Evolutionary conservation across 2,888 invertebrate species (phyloP), one percentile per base, ranked within the genome.

Genomic region (Molorchus minor): DNA sequence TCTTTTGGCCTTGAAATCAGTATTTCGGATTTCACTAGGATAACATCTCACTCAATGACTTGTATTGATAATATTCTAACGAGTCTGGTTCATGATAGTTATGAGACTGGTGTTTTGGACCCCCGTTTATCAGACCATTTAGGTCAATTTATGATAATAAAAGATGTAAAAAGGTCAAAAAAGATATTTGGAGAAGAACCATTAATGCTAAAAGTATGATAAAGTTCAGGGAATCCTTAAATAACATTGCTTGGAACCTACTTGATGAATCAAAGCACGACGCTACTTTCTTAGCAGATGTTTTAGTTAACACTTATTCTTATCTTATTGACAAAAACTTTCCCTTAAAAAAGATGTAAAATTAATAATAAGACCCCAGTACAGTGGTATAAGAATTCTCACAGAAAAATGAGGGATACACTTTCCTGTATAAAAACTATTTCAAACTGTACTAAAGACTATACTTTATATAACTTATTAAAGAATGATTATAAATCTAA

Each of bases 21-120:
- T n/a, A 20, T 21, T 17, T 20, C 25, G 2, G 25, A 44, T 15
- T 44, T 13, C 10, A 21, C 20, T 20, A 17, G 45, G 20, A 20
- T 44, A 2, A 20, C 45, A 3, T 21, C 45, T 2, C 4, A 21
- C 10, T 20, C 45, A 21, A 13, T 15, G 2, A 44, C 13, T 13
- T 44, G 45, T 20, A 44, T 44, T 44, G 45, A 44, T 7, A 44
- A 44, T 44, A 44, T 44, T 21, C 15, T 44, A 2, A 44, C 45
- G 7, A 44, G 20, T 25, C 2, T 44, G 45, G 25, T 20, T 2
- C 8, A 15, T 5, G n/a, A 20, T 21, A 4, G 25, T n/a, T 44
- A 21, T 13, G 20, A 8, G 2, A 44, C 21, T 44, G 45, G 21
- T 21, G 45, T 20, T 15, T 7, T 44, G 2, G 45, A 44, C 45